phyloP scores from a whole-genome alignment of 2,797 vertebrate genomes.

The Oreonectes daqikongensis region DNA sequence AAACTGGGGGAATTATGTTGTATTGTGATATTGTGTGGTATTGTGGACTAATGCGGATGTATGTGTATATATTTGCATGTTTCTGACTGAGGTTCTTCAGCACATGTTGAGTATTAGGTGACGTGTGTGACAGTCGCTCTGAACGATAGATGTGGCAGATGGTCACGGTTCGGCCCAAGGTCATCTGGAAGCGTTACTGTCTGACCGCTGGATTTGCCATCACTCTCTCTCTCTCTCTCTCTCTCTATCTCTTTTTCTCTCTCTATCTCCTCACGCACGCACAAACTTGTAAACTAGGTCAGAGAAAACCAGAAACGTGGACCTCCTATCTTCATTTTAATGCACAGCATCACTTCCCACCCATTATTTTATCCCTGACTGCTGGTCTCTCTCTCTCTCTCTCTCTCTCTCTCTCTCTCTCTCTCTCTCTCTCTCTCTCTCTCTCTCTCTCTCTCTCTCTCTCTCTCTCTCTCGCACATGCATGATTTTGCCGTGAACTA shows the following conservation, averaged over 20 bases:
- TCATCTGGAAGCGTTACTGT: slow-evolving; percentile 76
- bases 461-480: slow-evolving; percentile 17
- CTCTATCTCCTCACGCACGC: slow-evolving; percentile 47
- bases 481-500: slow-evolving; percentile 56
- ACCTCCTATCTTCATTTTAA: slow-evolving; percentile 72
- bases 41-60: slow-evolving; percentile 23
- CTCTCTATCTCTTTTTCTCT: slow-evolving; percentile 47
- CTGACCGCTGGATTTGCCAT: slow-evolving; percentile 73
- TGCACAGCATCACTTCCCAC: slow-evolving; percentile 52
- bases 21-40: too few relatives aligned
- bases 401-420: too few relatives aligned
- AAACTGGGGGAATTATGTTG: too few relatives aligned
- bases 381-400: slow-evolving; percentile 2
- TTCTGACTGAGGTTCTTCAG: background rate
- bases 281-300: slow-evolving; percentile 68
- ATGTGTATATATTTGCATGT: background rate
- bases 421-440: too few relatives aligned
- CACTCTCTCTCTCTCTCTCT: slow-evolving; percentile 55
- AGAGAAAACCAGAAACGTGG: slow-evolving; percentile 66
- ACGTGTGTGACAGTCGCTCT: slow-evolving; percentile 75
- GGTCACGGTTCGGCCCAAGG: slow-evolving; percentile 81
- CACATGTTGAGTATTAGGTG: slow-evolving; percentile 69
- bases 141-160: slow-evolving; percentile 81
- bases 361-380: slow-evolving; percentile 28
- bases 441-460: too few relatives aligned